These are phyloP conservation scores for Argynnis bischoffii DNA, from an alignment of 2,888 invertebrate genomes.

Conservation along the genomic window DNA sequence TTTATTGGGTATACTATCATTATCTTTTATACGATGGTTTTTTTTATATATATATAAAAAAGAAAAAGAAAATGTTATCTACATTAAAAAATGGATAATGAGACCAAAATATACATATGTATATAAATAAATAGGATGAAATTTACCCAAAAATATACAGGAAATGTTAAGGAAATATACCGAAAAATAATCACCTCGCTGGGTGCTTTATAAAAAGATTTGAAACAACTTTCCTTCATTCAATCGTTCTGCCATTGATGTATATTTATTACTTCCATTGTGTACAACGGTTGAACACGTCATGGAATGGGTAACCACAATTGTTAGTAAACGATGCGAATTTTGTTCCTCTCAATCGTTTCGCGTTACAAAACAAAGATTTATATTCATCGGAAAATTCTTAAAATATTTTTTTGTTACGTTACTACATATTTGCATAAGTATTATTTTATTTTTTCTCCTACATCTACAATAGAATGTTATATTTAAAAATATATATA, in stretches of 20 bases:
- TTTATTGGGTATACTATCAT: too few relatives aligned
- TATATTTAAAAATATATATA: too few relatives aligned
- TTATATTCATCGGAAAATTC: constrained; percentile 6
- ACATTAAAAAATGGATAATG: too few relatives aligned
- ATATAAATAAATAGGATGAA: too few relatives aligned
- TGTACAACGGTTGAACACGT: constrained; percentile 46
- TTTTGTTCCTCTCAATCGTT: constrained; percentile 35
- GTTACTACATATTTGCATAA: too few relatives aligned
- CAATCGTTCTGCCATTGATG: constrained; percentile 43
- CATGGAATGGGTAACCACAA: constrained; percentile 41
- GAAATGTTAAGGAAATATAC: constrained; percentile 11
- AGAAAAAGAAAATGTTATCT: too few relatives aligned
- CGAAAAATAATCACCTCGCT: constrained; percentile 16
- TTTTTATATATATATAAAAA: too few relatives aligned
- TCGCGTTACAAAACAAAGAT: constrained; percentile 14
- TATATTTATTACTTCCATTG: constrained; percentile 50
- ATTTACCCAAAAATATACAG: not conserved
- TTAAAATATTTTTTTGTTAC: not conserved
- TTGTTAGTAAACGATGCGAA: constrained; percentile 34
- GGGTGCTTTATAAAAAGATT: constrained; percentile 26
- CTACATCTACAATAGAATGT: too few relatives aligned
- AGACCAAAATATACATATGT: too few relatives aligned
- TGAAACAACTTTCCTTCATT: constrained; percentile 31
- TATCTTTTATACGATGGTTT: too few relatives aligned
- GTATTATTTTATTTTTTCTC: too few relatives aligned